These are phyloP conservation scores for Monoplex corrugatus DNA, from an alignment of 2,888 invertebrate genomes.

Conservation along the genomic window DNA sequence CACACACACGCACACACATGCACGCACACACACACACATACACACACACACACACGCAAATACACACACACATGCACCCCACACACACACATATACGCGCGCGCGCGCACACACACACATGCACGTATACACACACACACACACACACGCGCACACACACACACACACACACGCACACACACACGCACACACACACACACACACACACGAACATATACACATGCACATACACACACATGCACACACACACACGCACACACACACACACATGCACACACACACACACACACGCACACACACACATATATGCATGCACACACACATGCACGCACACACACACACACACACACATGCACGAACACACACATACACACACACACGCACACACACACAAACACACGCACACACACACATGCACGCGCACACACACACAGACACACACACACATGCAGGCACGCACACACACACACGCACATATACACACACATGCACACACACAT, in stretches of 20 bases:
- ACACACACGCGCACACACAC: neutral
- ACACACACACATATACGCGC: neutral
- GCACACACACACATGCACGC: neutral
- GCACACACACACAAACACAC: constrained; percentile 8
- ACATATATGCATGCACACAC: constrained; percentile 9
- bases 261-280: neutral
- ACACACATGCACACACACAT: neutral
- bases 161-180: neutral
- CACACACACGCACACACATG: constrained; percentile 25
- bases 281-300: constrained; percentile 9
- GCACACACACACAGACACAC: neutral
- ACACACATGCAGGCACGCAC: neutral
- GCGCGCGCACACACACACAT: neutral
- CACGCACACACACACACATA: neutral
- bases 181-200: constrained; percentile 5
- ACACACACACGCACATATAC: neutral
- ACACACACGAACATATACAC: neutral
- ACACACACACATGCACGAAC: constrained; percentile 32
- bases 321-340: neutral
- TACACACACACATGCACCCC: constrained; percentile 1
- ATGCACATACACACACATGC: too few species aligned
- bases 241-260: too few species aligned
- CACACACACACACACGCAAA: neutral
- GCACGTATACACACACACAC: constrained; percentile 10
- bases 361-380: constrained; percentile 7